Base-by-base conservation (phyloP, 2,797 vertebrate species). In the Bradypodion ventrale region DNA sequence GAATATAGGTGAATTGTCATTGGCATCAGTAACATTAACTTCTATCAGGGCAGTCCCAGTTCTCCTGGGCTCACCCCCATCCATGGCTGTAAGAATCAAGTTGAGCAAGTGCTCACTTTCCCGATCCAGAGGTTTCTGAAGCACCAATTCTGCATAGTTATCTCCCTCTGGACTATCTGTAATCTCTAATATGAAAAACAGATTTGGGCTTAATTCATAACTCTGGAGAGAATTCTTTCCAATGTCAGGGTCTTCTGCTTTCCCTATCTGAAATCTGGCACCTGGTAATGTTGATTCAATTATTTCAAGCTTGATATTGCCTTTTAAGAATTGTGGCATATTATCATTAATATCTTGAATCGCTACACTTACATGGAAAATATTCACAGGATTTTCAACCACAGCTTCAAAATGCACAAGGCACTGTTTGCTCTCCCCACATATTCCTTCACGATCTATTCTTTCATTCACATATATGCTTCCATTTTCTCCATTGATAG, bases 301-400 rank as follows among this genome's bases (percentile, higher is more conserved):
- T 87, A 74, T 56, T 86, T 96, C 94, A 13, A 88, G 73, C 44
- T 83, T 9, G 77, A 9, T 63, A 63, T 35, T 63, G 40, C 0
- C 13, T 19, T 63, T 63, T 49, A 62, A 25, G 16, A 82, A 82
- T 7, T 52, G 78, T 23, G 46, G 97, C 0, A 91, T 80, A 0
- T 97, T 97, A 44, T 97, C 97, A 35, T 97, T 97, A 0, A 97
- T 90, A 1, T 97, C 97, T 46, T 95, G 86, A 29, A 97, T 87
- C 75, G 89, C 85, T 75, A 95, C 65, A 32, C 83, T 82, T 12
- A 94, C 69, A 2, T 86, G 92, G 80, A 89, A 90, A 29, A 95
- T 82, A 75, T 91, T 89, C 6, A 95, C 91, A 29, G 94, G 95
- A 13, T 94, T 94, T 90, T 95, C 93, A 49, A 94, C 74, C 7